Evolutionary conservation across 2,797 vertebrate genomes (phyloP).

Genomic region (Hozukius guyotensis): DNA sequence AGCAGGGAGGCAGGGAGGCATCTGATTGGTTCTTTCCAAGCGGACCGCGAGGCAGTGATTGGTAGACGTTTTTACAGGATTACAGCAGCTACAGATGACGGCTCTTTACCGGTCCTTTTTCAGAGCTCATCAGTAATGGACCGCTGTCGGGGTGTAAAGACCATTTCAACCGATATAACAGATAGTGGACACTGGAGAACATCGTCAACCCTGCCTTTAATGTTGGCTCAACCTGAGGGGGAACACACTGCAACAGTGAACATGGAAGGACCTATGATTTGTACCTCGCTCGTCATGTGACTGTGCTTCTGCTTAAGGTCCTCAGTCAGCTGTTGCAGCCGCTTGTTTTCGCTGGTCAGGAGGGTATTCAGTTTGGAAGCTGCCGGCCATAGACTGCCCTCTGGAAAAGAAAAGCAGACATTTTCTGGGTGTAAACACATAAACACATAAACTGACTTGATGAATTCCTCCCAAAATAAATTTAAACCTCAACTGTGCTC

Average conservation of each 20-base stretch:
- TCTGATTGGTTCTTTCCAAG: too few relatives aligned
- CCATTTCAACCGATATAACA: too few relatives aligned
- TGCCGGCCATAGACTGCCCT: slow-evolving; percentile 69
- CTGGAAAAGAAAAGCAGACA: slow-evolving; percentile 58
- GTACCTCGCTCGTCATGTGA: slow-evolving; percentile 95
- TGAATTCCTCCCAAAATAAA: background rate
- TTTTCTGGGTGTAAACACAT: background rate
- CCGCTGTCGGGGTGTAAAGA: too few relatives aligned
- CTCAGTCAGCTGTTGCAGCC: slow-evolving; percentile 90
- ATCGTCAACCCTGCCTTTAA: too few relatives aligned
- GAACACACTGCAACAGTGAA: background rate
- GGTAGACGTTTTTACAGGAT: too few relatives aligned
- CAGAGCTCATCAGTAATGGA: too few relatives aligned
- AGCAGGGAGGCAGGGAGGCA: too few relatives aligned
- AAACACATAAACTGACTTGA: background rate
- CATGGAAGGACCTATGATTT: background rate
- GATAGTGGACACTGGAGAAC: too few relatives aligned
- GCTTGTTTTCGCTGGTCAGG: slow-evolving; percentile 88
- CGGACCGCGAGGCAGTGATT: too few relatives aligned
- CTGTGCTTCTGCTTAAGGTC: slow-evolving; percentile 92
- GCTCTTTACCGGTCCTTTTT: too few relatives aligned
- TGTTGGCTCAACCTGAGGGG: background rate
- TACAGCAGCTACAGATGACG: too few relatives aligned
- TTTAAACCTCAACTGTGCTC: background rate
- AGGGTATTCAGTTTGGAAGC: slow-evolving; percentile 85